Evolutionary conservation across 2,797 vertebrate species (phyloP).

Genomic region (Silurus lanzhouensis): DNA sequence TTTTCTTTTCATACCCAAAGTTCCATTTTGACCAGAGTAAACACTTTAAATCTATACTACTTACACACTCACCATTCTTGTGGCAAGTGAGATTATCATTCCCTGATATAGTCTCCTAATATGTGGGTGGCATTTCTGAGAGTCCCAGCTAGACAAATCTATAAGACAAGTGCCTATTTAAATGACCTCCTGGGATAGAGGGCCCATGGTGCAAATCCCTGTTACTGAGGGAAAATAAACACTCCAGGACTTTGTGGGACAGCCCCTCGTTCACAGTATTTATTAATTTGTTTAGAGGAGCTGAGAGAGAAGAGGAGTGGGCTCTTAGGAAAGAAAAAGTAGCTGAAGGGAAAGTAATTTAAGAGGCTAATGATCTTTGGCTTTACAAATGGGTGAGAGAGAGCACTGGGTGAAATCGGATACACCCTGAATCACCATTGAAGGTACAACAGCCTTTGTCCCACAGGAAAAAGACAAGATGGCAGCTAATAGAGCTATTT

Average conservation of each 20-base stretch:
- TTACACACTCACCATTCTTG: slow-evolving; percentile 22
- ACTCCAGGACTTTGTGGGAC: slow-evolving; percentile 41
- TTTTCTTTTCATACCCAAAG: not conserved
- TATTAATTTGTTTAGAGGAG: slow-evolving; percentile 68
- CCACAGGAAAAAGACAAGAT: slow-evolving; percentile 56
- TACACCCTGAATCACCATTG: slow-evolving; percentile 73
- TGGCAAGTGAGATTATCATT: slow-evolving; percentile 41
- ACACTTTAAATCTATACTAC: slow-evolving; percentile 37
- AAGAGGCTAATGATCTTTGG: slow-evolving; percentile 72
- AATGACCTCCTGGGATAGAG: slow-evolving; percentile 50
- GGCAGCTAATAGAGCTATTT: slow-evolving; percentile 47
- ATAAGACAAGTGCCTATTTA: slow-evolving; percentile 52
- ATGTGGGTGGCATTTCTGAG: slow-evolving; percentile 55
- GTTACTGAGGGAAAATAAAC: slow-evolving; percentile 55
- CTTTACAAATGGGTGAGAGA: slow-evolving; percentile 63
- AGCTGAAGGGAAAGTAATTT: slow-evolving; percentile 67
- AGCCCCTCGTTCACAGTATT: slow-evolving; percentile 54
- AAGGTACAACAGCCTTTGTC: slow-evolving; percentile 75
- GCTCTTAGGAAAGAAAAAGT: slow-evolving; percentile 57
- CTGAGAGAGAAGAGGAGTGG: slow-evolving; percentile 60
- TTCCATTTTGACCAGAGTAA: not conserved
- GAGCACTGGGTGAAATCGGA: slow-evolving; percentile 66
- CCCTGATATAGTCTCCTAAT: slow-evolving; percentile 49
- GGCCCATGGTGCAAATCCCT: slow-evolving; percentile 43
- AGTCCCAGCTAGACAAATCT: slow-evolving; percentile 39